Percentiles rank a stretch among this genome's conserved stretches.
Conservation (phyloP, 37 sponge, comb jelly and placozoan species). For the Haliclona indistincta region DNA sequence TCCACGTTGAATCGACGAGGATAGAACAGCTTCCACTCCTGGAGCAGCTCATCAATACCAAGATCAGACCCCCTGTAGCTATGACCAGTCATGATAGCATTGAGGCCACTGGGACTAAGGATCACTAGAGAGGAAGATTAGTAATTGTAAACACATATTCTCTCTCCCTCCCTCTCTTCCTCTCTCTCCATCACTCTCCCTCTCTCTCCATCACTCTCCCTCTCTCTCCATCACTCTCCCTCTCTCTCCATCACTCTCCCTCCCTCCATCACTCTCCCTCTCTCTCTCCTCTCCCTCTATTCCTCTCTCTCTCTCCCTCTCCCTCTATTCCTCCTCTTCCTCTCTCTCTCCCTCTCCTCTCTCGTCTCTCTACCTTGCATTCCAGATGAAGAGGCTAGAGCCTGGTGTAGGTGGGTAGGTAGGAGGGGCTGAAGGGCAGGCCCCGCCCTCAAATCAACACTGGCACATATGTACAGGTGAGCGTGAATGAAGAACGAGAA, state of each 20-base stretch:
- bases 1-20: conserved; percentile 50
- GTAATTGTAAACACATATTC: no score
- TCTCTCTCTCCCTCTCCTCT: no score
- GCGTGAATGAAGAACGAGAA: conserved; percentile 85
- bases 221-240: no score
- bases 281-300: no score
- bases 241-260: no score
- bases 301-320: no score
- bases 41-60: conserved; percentile 63
- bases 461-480: conserved; percentile 77
- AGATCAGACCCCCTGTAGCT: conserved; percentile 62
- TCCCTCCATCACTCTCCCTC: no score
- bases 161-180: no score
- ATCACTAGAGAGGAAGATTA: conserved; percentile 58
- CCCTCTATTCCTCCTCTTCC: no score
- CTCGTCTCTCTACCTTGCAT: conserved; percentile 69
- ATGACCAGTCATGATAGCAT: conserved; percentile 85
- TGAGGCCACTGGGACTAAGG: conserved; percentile 81
- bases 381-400: conserved; percentile 71
- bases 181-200: no score
- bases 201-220: no score
- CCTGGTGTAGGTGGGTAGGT: conserved; percentile 52
- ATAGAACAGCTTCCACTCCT: conserved; percentile 85
- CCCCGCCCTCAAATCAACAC: conserved; percentile 69
- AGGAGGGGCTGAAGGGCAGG: conserved; percentile 55